phyloP scores from a whole-genome alignment of 53 echinoderm and acorn worm genomes.

The Stichopus horrens region DNA sequence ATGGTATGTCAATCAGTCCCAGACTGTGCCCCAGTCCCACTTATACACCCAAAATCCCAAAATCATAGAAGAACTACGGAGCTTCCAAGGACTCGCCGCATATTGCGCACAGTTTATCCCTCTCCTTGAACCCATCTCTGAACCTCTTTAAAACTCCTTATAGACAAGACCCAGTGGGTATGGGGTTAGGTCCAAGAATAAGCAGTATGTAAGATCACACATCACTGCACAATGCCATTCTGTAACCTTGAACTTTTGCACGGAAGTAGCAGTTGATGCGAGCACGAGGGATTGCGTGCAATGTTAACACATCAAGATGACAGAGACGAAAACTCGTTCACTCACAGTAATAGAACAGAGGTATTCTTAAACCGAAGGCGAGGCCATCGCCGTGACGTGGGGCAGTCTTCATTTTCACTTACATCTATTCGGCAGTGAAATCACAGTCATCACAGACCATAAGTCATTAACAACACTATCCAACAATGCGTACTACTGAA shows the following conservation, averaged over 20 bases:
- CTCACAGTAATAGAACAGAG: slow-evolving; percentile 39
- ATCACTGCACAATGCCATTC: slow-evolving; percentile 24
- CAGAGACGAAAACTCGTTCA: background rate
- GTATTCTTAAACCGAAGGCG: slow-evolving; percentile 57
- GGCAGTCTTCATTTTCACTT: slow-evolving; percentile 50
- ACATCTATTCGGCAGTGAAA: slow-evolving; percentile 34
- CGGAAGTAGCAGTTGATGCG: slow-evolving; percentile 57
- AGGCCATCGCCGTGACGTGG: slow-evolving; percentile 56
- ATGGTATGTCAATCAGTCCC: slow-evolving; percentile 52
- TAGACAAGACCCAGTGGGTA: background rate
- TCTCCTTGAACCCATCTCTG: slow-evolving; percentile 53
- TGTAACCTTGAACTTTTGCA: slow-evolving; percentile 38
- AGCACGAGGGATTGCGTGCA: slow-evolving; percentile 55
- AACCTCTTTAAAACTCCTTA: slow-evolving; percentile 34
- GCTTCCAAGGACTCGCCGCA: slow-evolving; percentile 64
- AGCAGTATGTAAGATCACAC: background rate
- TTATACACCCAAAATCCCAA: slow-evolving; percentile 46
- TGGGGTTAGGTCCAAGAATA: slow-evolving; percentile 21
- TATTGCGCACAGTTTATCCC: slow-evolving; percentile 57
- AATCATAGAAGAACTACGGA: slow-evolving; percentile 50
- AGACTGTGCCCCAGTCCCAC: slow-evolving; percentile 39
- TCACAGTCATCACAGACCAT: slow-evolving; percentile 54
- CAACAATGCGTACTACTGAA: slow-evolving; percentile 17
- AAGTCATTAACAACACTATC: slow-evolving; percentile 52
- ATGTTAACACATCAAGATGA: slow-evolving; percentile 43